phyloP scores from a whole-genome alignment of 2,888 invertebrate species.

The Bimastos eiseni region DNA sequence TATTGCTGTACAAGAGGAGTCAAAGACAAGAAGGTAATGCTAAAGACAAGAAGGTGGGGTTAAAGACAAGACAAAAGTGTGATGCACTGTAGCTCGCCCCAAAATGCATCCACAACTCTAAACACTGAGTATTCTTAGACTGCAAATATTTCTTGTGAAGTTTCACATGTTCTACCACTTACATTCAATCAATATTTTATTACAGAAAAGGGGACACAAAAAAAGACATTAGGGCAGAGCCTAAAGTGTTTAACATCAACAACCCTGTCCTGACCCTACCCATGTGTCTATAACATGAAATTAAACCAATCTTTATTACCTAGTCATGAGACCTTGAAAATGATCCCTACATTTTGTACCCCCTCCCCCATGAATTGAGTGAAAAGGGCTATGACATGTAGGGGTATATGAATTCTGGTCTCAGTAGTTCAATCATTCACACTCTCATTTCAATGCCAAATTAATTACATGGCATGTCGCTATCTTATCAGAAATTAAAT shows the following conservation, averaged over 20 bases:
- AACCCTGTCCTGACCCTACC: background rate
- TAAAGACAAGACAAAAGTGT: background rate
- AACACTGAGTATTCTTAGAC: too few relatives aligned
- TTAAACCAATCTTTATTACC: background rate
- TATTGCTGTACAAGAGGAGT: background rate
- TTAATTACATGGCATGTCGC: background rate
- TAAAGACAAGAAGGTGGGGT: too few relatives aligned
- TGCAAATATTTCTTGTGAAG: too few relatives aligned
- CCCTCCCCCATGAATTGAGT: background rate
- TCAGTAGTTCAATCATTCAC: background rate
- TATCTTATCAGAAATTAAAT: background rate
- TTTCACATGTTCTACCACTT: too few relatives aligned
- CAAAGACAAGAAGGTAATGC: background rate
- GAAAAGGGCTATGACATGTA: background rate
- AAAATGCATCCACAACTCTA: too few relatives aligned
- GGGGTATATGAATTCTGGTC: too few relatives aligned
- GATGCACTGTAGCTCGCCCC: background rate
- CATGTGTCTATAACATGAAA: background rate
- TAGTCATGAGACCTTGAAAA: background rate
- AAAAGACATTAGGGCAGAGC: too few relatives aligned
- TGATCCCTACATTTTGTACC: background rate
- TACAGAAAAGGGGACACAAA: too few relatives aligned
- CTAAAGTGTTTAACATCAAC: too few relatives aligned
- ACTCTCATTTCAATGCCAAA: background rate
- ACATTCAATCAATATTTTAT: too few relatives aligned